These are phyloP conservation scores for Patella caerulea DNA, from an alignment of 2,888 invertebrate species.

Conservation along the genomic window DNA sequence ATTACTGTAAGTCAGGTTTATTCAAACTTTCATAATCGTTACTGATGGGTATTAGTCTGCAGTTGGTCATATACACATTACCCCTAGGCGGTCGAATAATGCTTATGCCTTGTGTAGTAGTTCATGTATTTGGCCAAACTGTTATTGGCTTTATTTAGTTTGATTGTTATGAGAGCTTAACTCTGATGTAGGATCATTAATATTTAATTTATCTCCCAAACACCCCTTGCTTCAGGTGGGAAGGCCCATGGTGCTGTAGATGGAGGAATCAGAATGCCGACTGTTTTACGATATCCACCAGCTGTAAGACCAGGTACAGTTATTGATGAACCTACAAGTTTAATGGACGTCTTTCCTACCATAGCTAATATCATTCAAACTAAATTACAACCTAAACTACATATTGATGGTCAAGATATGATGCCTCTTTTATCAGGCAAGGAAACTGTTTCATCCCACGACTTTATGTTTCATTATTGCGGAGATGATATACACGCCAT, in stretches of 20 bases:
- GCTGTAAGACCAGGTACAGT: conserved; percentile 50
- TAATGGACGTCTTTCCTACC: conserved; percentile 70
- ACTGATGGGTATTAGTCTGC: too few relatives aligned
- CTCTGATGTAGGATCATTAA: too few relatives aligned
- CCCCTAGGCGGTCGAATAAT: too few relatives aligned
- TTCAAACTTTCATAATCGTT: too few relatives aligned
- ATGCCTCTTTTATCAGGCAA: conserved; percentile 59
- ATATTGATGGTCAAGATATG: conserved; percentile 67
- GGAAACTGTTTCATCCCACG: conserved; percentile 49
- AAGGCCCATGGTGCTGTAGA: conserved; percentile 68
- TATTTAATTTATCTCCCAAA: too few relatives aligned
- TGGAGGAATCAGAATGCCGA: conserved; percentile 71
- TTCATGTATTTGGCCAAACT: too few relatives aligned
- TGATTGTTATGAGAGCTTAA: too few relatives aligned
- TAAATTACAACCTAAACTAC: conserved; percentile 47
- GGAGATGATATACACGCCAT: conserved; percentile 60
- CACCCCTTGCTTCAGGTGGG: conserved; percentile 50
- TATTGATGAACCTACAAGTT: conserved; percentile 60
- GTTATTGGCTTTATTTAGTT: too few relatives aligned
- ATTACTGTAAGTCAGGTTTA: too few relatives aligned
- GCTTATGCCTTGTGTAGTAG: too few relatives aligned
- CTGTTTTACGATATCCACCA: conserved; percentile 64
- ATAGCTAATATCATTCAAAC: conserved; percentile 55
- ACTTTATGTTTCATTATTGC: conserved; percentile 71
- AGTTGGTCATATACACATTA: too few relatives aligned